Evolutionary conservation across 2,113 vertebrate genomes (phyloP), one percentile per base, ranked within the genome.

Genomic region (Synchiropus splendidus): DNA sequence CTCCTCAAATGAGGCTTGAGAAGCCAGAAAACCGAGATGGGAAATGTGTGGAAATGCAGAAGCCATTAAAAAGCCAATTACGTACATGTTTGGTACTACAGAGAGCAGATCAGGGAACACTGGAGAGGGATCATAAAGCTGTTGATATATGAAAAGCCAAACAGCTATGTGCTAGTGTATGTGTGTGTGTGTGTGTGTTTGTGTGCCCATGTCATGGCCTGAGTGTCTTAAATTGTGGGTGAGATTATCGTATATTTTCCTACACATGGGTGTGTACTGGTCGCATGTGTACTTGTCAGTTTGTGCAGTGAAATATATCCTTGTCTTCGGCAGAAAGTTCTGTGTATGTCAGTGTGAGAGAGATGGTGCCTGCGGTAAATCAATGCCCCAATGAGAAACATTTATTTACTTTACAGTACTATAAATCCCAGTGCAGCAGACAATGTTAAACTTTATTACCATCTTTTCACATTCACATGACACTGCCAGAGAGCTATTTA

Each of bases 51-150:
- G 61, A 69, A 75, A 77, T 82, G 84, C 80, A 87, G 77, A 87
- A 79, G 57, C 87, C 84, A 89, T 91, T 89, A 88, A 88, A 90
- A 91, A 89, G 84, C 83, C 86, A 89, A 86, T 89, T 87, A 86
- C 49, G 59, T 40, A 14, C 43, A 57, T 50, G 60, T 70, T 84
- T 74, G 73, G 73, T 83, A 80, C 58, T 49, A 51, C 81, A 75
- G 54, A 77, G 71, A 81, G 78, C 83, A 83, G 64, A 77, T 71
- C 80, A 83, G 76, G 81, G 73, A 82, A 65, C 59, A 43, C 46
- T 11, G 68, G 64, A 85, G 84, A 72, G 83, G 81, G 65, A 71
- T 81, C 68, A 79, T 85, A 82, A 88, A 86, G 11, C 15, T 48
- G 38, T 15, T 64, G 65, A 72, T 64, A 75, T 89, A 86, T 87